Conservation (phyloP, 2,797 vertebrate species). For the Gallinago stenura region DNA sequence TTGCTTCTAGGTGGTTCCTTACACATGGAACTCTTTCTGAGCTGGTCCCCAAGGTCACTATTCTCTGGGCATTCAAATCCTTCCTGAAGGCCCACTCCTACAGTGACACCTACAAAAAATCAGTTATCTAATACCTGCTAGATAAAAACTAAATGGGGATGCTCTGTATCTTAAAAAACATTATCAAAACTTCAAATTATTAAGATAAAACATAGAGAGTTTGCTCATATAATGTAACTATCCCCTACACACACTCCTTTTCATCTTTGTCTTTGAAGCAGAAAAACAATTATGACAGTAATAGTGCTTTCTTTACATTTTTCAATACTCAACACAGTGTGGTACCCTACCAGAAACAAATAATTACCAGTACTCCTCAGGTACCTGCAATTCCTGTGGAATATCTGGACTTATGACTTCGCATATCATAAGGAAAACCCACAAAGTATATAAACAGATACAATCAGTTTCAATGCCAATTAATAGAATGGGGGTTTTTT, state of each 20-base stretch:
- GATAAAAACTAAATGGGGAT: background rate
- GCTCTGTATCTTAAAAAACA: background rate
- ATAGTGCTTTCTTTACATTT: background rate
- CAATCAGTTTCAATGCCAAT: background rate
- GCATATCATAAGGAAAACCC: background rate
- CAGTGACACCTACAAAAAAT: constrained; percentile 16
- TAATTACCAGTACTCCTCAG: background rate
- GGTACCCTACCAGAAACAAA: constrained; percentile 27
- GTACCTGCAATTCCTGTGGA: background rate
- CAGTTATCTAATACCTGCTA: constrained; percentile 17
- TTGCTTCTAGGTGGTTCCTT: constrained; percentile 19
- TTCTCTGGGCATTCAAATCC: constrained; percentile 29
- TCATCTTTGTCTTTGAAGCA: background rate
- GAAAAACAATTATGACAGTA: background rate
- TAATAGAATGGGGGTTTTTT: background rate
- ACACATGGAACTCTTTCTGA: constrained; percentile 24
- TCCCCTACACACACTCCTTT: background rate
- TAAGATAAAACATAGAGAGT: background rate
- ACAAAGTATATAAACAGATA: background rate
- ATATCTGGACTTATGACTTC: background rate
- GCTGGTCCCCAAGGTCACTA: constrained; percentile 12
- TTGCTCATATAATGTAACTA: background rate
- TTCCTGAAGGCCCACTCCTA: constrained; percentile 20
- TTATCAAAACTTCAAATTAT: background rate
- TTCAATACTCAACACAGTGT: background rate